Evolutionary conservation across 2,113 vertebrate species (phyloP).

Genomic region (Corapipo altera): DNA sequence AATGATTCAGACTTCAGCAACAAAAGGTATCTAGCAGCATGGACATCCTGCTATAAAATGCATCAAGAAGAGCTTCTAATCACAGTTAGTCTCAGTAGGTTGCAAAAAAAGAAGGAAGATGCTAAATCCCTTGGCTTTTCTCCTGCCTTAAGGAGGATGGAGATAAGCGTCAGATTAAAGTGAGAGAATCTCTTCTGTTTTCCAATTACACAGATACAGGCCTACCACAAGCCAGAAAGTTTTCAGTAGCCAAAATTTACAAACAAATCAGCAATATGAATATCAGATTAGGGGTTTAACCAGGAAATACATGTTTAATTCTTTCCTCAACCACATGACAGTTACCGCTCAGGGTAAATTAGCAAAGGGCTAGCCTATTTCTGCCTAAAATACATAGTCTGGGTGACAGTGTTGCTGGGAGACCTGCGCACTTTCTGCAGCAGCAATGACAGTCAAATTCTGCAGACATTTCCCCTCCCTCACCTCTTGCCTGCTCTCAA

Average conservation of each 20-base stretch:
- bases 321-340: neutral
- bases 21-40: slow-evolving; percentile 1
- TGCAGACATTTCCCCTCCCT: neutral
- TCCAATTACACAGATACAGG: slow-evolving; percentile 38
- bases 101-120: slow-evolving; percentile 25
- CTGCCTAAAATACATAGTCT: neutral
- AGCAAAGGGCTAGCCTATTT: neutral
- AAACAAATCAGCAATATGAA: neutral
- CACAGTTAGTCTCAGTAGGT: slow-evolving; percentile 34
- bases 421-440: neutral
- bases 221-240: neutral
- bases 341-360: neutral
- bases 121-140: slow-evolving; percentile 42
- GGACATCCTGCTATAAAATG: slow-evolving; percentile 23
- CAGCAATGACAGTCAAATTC: neutral
- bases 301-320: slow-evolving; percentile 12
- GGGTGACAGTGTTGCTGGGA: neutral
- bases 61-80: slow-evolving; percentile 38
- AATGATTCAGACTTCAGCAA: slow-evolving; percentile 14
- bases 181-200: slow-evolving; percentile 41
- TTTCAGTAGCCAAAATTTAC: slow-evolving; percentile 45
- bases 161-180: slow-evolving; percentile 53
- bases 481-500: neutral
- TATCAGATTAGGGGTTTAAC: slow-evolving; percentile 40
- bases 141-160: slow-evolving; percentile 51